Base-by-base conservation (phyloP, 2,797 vertebrate genomes). In the Sarcophilus harrisii region DNA sequence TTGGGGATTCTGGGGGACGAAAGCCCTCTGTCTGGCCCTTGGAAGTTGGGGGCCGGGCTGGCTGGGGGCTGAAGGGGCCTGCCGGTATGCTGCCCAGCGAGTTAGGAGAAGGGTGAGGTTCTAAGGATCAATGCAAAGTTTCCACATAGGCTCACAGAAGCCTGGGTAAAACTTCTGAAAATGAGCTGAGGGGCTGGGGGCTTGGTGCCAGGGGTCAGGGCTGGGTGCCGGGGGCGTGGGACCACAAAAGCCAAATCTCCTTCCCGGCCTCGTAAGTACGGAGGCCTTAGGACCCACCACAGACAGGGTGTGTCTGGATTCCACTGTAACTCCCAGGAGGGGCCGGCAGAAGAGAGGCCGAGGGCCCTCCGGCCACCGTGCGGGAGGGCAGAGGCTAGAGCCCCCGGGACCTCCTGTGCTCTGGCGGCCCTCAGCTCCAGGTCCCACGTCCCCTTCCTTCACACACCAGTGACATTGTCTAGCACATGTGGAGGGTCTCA, bases 21-120 rank as follows among this genome's bases (percentile, higher is more conserved):
- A 21, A 6, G 21, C 38, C 6, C 16, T 81, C 18, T 81, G n/a
- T 24, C 24, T 0, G 24, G 38, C 66, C n/a, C 18, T 24, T 24
- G n/a, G 66, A 81, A 81, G n/a, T 32, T 38, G 16, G 32, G n/a
- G 32, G 16, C 62, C n/a, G 10, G 21, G 18, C 66, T 24, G n/a
- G 66, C n/a, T 21, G 1, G 38, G 38, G 3, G 21, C 16, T 11
- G 8, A 24, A 38, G 6, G 2, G 38, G 1, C 10, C 73, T 0
- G 9, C 38, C 45, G 9, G 2, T 4, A 3, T 11, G 38, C 73
- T 45, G 21, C 38, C 38, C 0, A 45, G 66, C 0, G 6, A 6
- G 1, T n/a, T n/a, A 73, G n/a, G n/a, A 3, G 54, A 55, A 55
- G 9, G 54, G 10, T 1, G 9, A 55, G 0, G 5, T 29, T 16